phyloP scores from a whole-genome alignment of 2,888 invertebrate genomes.

The Tachina lurida region DNA sequence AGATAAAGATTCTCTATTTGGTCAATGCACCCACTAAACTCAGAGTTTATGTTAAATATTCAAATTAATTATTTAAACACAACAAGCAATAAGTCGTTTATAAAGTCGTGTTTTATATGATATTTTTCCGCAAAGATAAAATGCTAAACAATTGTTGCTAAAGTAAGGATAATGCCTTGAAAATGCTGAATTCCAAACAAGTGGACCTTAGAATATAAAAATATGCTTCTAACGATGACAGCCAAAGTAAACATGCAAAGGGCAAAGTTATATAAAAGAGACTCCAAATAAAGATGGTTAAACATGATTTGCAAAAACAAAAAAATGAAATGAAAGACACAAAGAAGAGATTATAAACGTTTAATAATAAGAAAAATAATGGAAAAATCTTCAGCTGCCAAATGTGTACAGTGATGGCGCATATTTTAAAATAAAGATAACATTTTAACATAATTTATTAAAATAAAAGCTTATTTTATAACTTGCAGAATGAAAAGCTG shows the following conservation, averaged over 20 bases:
- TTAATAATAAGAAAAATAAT: conserved; percentile 41
- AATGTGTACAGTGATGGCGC: conserved; percentile 16
- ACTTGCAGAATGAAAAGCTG: neutral
- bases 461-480: neutral
- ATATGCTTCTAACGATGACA: conserved; percentile 64
- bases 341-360: conserved; percentile 60
- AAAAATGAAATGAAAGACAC: conserved; percentile 20
- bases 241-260: conserved; percentile 64
- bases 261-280: conserved; percentile 64
- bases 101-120: conserved; percentile 66
- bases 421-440: neutral
- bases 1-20: conserved; percentile 36
- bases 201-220: conserved; percentile 56
- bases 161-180: neutral
- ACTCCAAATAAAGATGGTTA: conserved; percentile 50
- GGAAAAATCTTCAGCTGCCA: conserved; percentile 13
- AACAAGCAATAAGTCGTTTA: conserved; percentile 16
- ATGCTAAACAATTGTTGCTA: conserved; percentile 56
- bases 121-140: conserved; percentile 58
- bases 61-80: conserved; percentile 66
- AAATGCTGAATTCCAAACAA: conserved; percentile 30
- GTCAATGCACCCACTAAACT: conserved; percentile 31
- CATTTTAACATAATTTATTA: neutral
- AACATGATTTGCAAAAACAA: conserved; percentile 59
- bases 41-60: conserved; percentile 57